These are phyloP conservation scores for Carlito syrichta DNA, from an alignment of 2,113 vertebrate species.

Conservation along the genomic window DNA sequence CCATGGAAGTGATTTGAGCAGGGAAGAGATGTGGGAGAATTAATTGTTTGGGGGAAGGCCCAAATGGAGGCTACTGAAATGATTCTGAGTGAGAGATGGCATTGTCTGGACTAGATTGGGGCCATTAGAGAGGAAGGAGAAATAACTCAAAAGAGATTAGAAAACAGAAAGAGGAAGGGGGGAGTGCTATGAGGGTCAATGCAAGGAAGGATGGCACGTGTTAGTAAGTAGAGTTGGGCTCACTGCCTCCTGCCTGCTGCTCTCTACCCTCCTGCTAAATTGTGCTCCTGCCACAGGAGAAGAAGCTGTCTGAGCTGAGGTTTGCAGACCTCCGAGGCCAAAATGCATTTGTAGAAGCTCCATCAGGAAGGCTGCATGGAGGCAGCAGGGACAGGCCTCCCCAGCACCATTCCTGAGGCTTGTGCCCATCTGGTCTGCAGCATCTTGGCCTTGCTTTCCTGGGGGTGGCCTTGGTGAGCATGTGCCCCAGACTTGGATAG, in stretches of 20 bases:
- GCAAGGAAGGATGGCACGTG: background rate
- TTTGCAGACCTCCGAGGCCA: constrained; percentile 72
- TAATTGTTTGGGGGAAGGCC: background rate
- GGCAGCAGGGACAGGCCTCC: constrained; percentile 84
- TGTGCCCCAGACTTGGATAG: fast-evolving
- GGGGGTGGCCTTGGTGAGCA: constrained; percentile 87
- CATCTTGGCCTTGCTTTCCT: constrained; percentile 86
- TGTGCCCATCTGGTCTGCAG: constrained; percentile 88
- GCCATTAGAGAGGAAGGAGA: background rate
- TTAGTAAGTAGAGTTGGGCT: background rate
- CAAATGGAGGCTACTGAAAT: background rate
- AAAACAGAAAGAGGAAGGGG: background rate
- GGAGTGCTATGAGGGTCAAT: background rate
- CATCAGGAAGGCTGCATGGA: constrained; percentile 87
- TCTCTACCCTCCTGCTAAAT: constrained; percentile 71
- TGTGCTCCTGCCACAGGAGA: constrained; percentile 86
- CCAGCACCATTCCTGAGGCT: constrained; percentile 82
- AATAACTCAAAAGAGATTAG: background rate
- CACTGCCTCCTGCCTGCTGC: background rate
- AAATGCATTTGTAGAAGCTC: constrained; percentile 83
- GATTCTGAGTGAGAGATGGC: background rate
- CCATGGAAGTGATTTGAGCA: background rate
- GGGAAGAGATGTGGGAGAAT: background rate
- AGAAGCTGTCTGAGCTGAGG: constrained; percentile 85
- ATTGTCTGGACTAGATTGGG: background rate